Conservation (phyloP, 2,888 invertebrate genomes). For the Eilema caniola region DNA sequence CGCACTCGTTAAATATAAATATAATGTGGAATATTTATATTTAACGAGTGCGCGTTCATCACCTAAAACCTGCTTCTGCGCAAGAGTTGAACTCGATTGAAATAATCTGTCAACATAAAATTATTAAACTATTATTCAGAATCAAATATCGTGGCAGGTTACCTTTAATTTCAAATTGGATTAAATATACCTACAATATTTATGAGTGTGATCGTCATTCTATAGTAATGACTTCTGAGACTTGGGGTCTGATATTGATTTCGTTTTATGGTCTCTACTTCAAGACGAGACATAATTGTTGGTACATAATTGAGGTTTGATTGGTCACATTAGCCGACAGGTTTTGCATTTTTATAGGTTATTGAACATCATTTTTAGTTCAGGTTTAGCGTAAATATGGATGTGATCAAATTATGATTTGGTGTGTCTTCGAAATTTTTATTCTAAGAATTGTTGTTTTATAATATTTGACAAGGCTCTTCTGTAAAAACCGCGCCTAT, state of each 20-base stretch:
- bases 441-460: too few relatives aligned
- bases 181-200: not conserved
- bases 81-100: not conserved
- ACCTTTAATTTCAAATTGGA: not conserved
- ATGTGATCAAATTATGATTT: not conserved
- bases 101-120: not conserved
- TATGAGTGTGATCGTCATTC: not conserved
- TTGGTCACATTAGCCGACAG: slow-evolving; percentile 7
- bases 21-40: too few relatives aligned
- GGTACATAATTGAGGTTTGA: slow-evolving; percentile 10
- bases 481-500: too few relatives aligned
- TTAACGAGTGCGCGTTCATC: not conserved
- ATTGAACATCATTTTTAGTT: not conserved
- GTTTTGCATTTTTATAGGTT: not conserved
- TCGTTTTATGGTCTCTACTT: slow-evolving; percentile 8
- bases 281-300: slow-evolving; percentile 5
- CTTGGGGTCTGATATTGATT: slow-evolving; percentile 7
- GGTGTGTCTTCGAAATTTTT: not conserved
- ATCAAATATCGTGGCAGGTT: not conserved
- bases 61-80: not conserved
- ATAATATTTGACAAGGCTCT: too few relatives aligned
- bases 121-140: not conserved
- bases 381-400: not conserved
- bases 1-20: too few relatives aligned
- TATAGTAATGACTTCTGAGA: not conserved